phyloP scores from a whole-genome alignment of 2,888 invertebrate genomes.

The Sphaeridia pumilis region DNA sequence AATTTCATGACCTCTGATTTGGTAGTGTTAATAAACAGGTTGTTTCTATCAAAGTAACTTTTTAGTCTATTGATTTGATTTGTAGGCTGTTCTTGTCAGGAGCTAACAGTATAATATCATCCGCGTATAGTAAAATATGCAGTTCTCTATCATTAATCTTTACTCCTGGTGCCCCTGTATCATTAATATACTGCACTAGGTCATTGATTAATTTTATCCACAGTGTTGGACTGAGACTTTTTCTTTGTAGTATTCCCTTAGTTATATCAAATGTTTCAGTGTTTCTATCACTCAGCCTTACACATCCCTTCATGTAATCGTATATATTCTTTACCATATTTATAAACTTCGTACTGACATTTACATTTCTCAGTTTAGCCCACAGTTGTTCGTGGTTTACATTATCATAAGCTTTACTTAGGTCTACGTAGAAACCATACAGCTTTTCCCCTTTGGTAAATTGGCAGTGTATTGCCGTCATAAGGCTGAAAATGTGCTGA shows the following conservation, averaged over 20 bases:
- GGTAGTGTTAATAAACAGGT: neutral
- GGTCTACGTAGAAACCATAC: constrained; percentile 1
- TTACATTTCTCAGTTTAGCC: neutral
- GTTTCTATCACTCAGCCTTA: neutral
- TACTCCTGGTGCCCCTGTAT: neutral
- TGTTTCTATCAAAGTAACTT: neutral
- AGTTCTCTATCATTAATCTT: constrained; percentile 1
- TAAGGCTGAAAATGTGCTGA: neutral
- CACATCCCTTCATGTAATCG: neutral
- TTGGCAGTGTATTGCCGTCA: neutral
- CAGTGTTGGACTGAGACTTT: neutral
- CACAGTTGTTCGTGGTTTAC: neutral
- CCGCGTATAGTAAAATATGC: neutral
- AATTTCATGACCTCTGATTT: neutral
- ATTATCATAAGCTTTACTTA: neutral
- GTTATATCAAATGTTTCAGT: constrained; percentile 1
- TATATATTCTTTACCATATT: neutral
- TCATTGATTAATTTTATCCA: neutral
- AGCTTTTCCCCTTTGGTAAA: constrained; percentile 1
- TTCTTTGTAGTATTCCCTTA: neutral
- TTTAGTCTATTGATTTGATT: neutral
- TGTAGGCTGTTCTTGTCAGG: neutral
- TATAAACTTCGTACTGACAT: neutral
- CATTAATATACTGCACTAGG: neutral
- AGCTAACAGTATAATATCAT: neutral